phyloP scores from a whole-genome alignment of 2,888 invertebrate genomes.

The Leptinotarsa haldemani region DNA sequence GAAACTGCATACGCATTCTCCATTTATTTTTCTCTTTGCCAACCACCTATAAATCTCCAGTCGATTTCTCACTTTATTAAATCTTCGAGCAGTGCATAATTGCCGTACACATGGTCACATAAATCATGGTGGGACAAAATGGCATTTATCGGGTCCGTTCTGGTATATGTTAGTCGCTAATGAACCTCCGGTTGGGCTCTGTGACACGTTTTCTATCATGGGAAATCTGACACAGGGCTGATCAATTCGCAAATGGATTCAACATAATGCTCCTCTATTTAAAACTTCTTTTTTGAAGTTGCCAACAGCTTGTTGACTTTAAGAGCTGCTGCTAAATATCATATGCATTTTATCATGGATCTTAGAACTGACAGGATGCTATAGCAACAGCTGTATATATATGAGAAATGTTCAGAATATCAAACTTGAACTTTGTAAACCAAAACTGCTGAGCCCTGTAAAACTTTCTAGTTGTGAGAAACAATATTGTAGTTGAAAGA shows the following conservation, averaged over 20 bases:
- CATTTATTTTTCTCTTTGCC: conserved; percentile 33
- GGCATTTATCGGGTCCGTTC: conserved; percentile 58
- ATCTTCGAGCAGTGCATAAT: conserved; percentile 64
- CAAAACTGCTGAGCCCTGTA: no score
- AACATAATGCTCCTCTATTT: background rate
- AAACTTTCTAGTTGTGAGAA: no score
- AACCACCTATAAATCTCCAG: conserved; percentile 58
- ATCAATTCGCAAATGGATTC: background rate
- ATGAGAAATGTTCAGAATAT: no score
- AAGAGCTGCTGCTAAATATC: no score
- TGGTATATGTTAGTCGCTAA: conserved; percentile 57
- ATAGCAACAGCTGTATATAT: no score
- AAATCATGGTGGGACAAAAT: conserved; percentile 61
- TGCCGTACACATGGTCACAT: conserved; percentile 62
- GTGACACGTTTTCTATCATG: conserved; percentile 36
- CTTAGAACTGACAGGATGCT: no score
- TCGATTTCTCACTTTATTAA: conserved; percentile 65
- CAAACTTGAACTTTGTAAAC: no score
- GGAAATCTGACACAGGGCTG: background rate
- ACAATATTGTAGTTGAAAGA: background rate
- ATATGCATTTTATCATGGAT: no score
- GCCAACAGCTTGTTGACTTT: no score
- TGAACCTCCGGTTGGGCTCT: conserved; percentile 52
- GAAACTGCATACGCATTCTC: conserved; percentile 55
- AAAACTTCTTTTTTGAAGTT: no score